Conservation (phyloP, 35 echinoderm and acorn worm genomes). For the Ophioderma brevispina region DNA sequence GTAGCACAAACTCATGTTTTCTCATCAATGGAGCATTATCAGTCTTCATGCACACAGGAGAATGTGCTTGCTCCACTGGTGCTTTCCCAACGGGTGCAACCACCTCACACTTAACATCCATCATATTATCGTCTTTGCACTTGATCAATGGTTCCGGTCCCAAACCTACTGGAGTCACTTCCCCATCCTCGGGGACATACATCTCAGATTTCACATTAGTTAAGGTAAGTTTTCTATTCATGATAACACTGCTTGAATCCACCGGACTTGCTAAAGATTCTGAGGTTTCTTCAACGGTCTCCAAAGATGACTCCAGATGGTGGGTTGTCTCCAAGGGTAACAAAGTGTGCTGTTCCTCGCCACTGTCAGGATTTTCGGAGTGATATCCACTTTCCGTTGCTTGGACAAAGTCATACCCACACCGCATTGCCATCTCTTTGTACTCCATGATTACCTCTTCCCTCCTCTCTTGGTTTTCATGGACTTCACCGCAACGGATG, state of each 20-base stretch:
- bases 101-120: slow-evolving; percentile 37
- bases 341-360: background rate
- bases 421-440: background rate
- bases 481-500: slow-evolving; percentile 95
- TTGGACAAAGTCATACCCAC: slow-evolving; percentile 5
- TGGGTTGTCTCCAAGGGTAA: background rate
- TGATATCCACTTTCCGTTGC: background rate
- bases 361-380: background rate
- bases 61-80: background rate
- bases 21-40: background rate
- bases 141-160: background rate
- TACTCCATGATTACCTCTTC: slow-evolving; percentile 73
- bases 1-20: background rate
- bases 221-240: background rate
- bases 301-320: background rate
- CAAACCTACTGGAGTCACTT: background rate
- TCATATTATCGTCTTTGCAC: slow-evolving; percentile 25
- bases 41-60: background rate
- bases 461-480: slow-evolving; percentile 67
- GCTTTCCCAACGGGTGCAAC: slow-evolving; percentile 42
- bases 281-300: background rate
- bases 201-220: background rate
- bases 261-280: background rate
- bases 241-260: background rate
- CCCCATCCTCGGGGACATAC: background rate